phyloP scores from a whole-genome alignment of 2,888 invertebrate species.

The Lottia gigantea region DNA sequence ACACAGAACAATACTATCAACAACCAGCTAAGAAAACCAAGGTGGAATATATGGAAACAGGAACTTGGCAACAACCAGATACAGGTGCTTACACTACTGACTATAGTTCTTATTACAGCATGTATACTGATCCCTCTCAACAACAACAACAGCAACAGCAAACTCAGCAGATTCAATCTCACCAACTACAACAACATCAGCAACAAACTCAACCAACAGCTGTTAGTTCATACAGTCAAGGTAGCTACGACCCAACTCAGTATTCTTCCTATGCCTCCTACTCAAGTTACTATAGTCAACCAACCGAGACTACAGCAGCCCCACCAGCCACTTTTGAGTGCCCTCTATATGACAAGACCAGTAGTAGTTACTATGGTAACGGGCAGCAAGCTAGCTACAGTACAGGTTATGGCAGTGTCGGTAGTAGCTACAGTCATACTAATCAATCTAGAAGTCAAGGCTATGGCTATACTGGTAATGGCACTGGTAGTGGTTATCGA shows the following conservation, averaged over 20 bases:
- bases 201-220: too few relatives aligned
- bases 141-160: background rate
- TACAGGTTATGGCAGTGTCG: background rate
- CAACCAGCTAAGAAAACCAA: background rate
- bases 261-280: too few relatives aligned
- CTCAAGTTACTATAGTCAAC: too few relatives aligned
- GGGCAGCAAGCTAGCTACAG: background rate
- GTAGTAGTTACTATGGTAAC: background rate
- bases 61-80: background rate
- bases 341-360: background rate
- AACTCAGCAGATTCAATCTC: too few relatives aligned
- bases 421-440: background rate
- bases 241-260: too few relatives aligned
- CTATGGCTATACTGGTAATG: too few relatives aligned
- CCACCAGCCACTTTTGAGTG: background rate
- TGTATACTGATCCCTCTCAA: background rate
- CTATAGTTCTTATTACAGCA: background rate
- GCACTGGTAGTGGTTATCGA: background rate
- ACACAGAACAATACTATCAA: background rate
- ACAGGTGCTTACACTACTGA: background rate
- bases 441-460: too few relatives aligned
- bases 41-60: background rate
- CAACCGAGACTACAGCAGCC: too few relatives aligned
- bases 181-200: too few relatives aligned
- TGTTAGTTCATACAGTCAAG: too few relatives aligned